Evolutionary conservation across 2,888 invertebrate genomes (phyloP), one percentile per base, ranked within the genome.

Genomic region (Catocala sponsa): DNA sequence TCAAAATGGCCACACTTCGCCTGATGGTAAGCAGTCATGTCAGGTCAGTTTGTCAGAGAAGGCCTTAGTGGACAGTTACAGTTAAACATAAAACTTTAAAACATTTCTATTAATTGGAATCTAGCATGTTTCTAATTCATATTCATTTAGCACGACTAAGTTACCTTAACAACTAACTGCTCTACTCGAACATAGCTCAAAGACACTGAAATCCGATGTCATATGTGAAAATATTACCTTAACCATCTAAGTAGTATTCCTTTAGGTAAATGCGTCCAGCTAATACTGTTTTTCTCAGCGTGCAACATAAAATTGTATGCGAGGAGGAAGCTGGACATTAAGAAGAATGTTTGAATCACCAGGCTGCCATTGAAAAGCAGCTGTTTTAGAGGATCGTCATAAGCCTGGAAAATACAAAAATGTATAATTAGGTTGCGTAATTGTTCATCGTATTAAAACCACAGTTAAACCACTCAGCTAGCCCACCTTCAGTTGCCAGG

Each of bases 281-380:
- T 78, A 12, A 88, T 51, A 0, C 57, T 43, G 25, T 88, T 79
- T 25, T 78, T 87, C 78, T 94, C 92, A 0, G 83, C 65, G 51
- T 87, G 67, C 0, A 91, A 62, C 72, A 89, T 83, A 56, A 91
- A 82, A 73, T 94, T 94, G 74, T 88, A 94, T 0, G 91, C 88
- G 42, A 94, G 79, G 4, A 94, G 83, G 68, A 93, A 93, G 57
- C 87, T 86, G 9, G 93, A 92, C 89, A 92, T 91, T 15, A 92
- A 81, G 80, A 94, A 92, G 81, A 92, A 94, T 0, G 92, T 92
- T 60, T 87, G 87, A 6, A 86, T 90, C 53, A 93, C 89, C 55
- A 94, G 68, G 55, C 74, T 88, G 6, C 94, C 94, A 70, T 92
- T 93, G 76, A 85, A 91, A 5, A 93, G 70, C 12, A 93, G 77